A percentile compares a stretch with the other conserved stretches of the same genome.
These are phyloP conservation scores for Halcyon badia DNA, from an alignment of 2,797 vertebrate species.

Conservation along the genomic window DNA sequence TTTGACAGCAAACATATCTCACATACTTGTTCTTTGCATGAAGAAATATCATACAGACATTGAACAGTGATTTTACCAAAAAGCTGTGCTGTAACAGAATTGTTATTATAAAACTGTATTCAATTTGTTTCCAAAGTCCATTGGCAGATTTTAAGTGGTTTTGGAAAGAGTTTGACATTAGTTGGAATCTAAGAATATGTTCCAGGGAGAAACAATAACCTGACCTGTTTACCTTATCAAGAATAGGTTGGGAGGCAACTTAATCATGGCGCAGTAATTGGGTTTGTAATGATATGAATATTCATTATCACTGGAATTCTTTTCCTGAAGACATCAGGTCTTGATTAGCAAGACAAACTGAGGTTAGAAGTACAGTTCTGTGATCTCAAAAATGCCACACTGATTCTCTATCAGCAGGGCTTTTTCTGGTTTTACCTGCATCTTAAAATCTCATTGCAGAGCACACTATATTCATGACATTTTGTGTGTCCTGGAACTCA, in stretches of 20 bases:
- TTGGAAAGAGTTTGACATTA: not conserved
- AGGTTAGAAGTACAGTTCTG: not conserved
- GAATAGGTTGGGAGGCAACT: not conserved
- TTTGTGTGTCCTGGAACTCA: not conserved
- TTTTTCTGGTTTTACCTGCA: not conserved
- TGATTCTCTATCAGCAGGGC: not conserved
- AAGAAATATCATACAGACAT: not conserved
- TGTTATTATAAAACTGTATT: not conserved
- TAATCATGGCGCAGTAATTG: not conserved
- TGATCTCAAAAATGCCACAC: not conserved
- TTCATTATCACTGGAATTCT: not conserved
- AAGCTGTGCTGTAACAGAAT: not conserved
- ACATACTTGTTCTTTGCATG: accelerated
- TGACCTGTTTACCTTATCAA: not conserved
- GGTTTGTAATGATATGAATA: not conserved
- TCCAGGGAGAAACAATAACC: not conserved
- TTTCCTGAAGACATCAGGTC: not conserved
- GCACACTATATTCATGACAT: not conserved
- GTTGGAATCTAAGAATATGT: not conserved
- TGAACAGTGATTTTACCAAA: not conserved
- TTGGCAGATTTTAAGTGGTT: not conserved
- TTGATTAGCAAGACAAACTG: not conserved
- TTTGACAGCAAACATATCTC: not conserved
- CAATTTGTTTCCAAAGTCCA: not conserved
- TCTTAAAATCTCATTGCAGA: not conserved